A percentile compares a stretch with the other conserved stretches of the same genome.
Conservation (phyloP, 1,140 invertebrate genomes). For the Sinella curviseta region DNA sequence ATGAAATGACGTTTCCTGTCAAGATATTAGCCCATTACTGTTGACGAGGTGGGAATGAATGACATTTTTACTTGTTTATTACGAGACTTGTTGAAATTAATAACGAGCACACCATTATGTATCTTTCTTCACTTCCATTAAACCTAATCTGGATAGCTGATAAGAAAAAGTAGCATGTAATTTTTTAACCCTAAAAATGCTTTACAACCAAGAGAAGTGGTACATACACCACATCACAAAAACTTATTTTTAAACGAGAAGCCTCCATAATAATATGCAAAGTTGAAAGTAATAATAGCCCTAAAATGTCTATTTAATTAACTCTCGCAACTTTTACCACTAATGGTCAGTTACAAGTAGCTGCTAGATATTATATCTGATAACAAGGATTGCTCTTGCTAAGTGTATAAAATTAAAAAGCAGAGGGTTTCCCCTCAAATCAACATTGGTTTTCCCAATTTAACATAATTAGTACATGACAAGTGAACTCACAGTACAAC, state of each 20-base stretch:
- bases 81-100: background rate
- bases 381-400: background rate
- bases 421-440: background rate
- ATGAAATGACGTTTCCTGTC: background rate
- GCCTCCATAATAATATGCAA: too few species aligned
- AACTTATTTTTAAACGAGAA: too few species aligned
- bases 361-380: background rate
- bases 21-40: background rate
- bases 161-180: background rate
- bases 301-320: too few species aligned
- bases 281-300: too few species aligned
- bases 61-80: background rate
- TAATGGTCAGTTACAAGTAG: background rate
- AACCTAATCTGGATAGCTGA: background rate
- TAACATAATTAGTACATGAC: slow-evolving; percentile 12
- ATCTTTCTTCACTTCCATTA: background rate
- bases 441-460: background rate
- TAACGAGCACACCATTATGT: background rate
- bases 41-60: background rate
- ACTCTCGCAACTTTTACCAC: too few species aligned
- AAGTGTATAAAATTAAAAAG: background rate
- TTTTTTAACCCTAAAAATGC: background rate
- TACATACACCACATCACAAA: too few species aligned
- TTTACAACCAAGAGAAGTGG: too few species aligned
- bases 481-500: background rate